A percentile compares a stretch with the other conserved stretches of the same genome.
Conservation (phyloP, 2,888 invertebrate species). For the Atethmia centrago region DNA sequence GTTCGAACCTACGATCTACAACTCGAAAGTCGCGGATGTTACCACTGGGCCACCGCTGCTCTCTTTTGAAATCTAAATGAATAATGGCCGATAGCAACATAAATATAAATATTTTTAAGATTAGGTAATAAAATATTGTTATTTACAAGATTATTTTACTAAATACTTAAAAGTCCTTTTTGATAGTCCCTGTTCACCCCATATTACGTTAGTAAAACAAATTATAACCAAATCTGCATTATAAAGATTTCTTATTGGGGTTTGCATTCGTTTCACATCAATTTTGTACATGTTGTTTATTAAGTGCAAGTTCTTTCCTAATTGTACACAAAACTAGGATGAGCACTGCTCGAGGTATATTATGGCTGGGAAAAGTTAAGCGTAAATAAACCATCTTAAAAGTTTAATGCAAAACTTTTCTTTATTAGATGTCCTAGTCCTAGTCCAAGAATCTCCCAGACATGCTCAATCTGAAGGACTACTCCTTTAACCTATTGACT, state of each 20-base stretch:
- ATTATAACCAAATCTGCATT: not conserved
- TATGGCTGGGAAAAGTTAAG: not conserved
- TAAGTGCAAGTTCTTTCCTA: not conserved
- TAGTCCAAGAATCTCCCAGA: not conserved
- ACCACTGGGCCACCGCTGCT: no score
- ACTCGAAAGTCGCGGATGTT: no score
- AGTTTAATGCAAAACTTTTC: not conserved
- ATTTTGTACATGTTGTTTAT: no score
- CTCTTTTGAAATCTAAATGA: no score
- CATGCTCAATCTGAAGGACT: not conserved
- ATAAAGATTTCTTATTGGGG: not conserved
- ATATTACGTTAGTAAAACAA: not conserved
- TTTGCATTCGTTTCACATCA: not conserved
- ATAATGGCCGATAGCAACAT: no score
- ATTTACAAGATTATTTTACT: not conserved
- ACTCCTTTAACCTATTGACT: no score
- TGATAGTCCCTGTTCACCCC: not conserved
- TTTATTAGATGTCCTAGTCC: not conserved
- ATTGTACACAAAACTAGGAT: not conserved
- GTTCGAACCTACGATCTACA: no score
- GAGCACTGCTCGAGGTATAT: not conserved
- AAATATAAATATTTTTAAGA: no score
- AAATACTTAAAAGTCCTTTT: not conserved
- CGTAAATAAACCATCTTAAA: not conserved
- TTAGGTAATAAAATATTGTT: not conserved